Evolutionary conservation across 2,888 invertebrate genomes (phyloP).

Genomic region (Zaprionus obscuricornis): DNA sequence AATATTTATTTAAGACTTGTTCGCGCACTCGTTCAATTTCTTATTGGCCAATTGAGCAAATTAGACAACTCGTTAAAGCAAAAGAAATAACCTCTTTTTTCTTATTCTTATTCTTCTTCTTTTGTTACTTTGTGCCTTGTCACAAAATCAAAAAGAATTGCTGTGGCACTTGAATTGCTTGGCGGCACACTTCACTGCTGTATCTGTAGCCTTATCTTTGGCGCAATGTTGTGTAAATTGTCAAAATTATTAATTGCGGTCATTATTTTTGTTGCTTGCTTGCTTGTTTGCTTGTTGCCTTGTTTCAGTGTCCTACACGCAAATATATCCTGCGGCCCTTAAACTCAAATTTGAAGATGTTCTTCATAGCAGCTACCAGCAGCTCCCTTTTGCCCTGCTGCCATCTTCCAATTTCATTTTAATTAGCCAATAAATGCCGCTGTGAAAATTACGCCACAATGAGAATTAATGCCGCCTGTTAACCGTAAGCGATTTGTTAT

Average conservation of each 20-base stretch:
- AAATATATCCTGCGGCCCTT: constrained; percentile 20
- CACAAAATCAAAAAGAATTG: constrained; percentile 38
- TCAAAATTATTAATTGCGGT: constrained; percentile 80
- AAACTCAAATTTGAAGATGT: background rate
- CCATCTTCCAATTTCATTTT: constrained; percentile 40
- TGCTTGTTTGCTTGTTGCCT: background rate
- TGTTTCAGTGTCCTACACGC: constrained; percentile 23
- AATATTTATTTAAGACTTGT: constrained; percentile 13
- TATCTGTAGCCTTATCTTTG: constrained; percentile 46
- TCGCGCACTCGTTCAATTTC: constrained; percentile 21
- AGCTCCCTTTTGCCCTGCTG: constrained; percentile 1
- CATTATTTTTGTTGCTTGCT: constrained; percentile 46
- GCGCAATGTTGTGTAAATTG: constrained; percentile 77
- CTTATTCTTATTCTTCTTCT: too few relatives aligned
- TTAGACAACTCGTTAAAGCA: constrained; percentile 1
- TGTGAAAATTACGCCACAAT: constrained; percentile 62
- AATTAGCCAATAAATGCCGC: constrained; percentile 76
- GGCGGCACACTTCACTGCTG: too few relatives aligned
- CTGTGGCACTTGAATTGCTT: background rate
- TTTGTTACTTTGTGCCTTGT: too few relatives aligned
- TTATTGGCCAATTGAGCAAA: constrained; percentile 47
- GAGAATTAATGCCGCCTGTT: constrained; percentile 72
- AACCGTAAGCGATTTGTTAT: constrained; percentile 77
- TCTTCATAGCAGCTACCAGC: constrained; percentile 39
- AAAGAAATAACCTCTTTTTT: background rate